These are phyloP conservation scores for Leptoclinus maculatus DNA, from an alignment of 2,797 vertebrate species.

Conservation along the genomic window DNA sequence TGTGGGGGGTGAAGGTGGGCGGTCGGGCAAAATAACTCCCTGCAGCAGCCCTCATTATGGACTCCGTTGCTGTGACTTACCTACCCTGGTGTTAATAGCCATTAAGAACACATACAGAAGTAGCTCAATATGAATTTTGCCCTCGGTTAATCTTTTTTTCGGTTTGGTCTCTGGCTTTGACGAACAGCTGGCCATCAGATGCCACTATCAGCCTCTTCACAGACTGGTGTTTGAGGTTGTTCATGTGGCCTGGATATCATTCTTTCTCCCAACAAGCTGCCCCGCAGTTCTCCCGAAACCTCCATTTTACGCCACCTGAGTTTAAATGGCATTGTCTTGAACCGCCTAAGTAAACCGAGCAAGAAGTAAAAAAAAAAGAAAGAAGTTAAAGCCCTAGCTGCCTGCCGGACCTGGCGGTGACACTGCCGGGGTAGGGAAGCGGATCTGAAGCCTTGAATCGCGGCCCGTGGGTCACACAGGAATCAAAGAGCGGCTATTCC, in stretches of 20 bases:
- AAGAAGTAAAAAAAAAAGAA: background rate
- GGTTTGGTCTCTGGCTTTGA: background rate
- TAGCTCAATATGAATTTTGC: conserved; percentile 11
- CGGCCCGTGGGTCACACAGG: conserved; percentile 36
- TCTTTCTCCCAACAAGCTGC: background rate
- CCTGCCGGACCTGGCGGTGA: conserved; percentile 22
- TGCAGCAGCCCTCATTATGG: conserved; percentile 29
- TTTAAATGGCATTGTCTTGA: conserved; percentile 5
- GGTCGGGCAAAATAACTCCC: conserved; percentile 38
- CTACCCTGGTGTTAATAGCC: background rate
- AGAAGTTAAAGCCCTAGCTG: too few species aligned
- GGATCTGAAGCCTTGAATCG: conserved; percentile 14
- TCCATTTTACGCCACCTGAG: conserved; percentile 15
- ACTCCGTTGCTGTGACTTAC: conserved; percentile 15
- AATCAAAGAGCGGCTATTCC: conserved; percentile 57
- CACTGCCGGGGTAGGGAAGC: conserved; percentile 23
- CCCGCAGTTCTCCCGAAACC: conserved; percentile 6
- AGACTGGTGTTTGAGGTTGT: conserved; percentile 11
- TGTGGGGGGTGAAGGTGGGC: conserved; percentile 49
- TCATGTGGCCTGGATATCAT: background rate
- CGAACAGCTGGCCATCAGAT: background rate
- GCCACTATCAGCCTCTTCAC: background rate
- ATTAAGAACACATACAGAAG: background rate
- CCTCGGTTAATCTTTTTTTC: background rate
- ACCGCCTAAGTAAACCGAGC: conserved; percentile 12